Evolutionary conservation across 2,113 vertebrate genomes (phyloP).

Genomic region (Hypocryptadius cinnamomeus): DNA sequence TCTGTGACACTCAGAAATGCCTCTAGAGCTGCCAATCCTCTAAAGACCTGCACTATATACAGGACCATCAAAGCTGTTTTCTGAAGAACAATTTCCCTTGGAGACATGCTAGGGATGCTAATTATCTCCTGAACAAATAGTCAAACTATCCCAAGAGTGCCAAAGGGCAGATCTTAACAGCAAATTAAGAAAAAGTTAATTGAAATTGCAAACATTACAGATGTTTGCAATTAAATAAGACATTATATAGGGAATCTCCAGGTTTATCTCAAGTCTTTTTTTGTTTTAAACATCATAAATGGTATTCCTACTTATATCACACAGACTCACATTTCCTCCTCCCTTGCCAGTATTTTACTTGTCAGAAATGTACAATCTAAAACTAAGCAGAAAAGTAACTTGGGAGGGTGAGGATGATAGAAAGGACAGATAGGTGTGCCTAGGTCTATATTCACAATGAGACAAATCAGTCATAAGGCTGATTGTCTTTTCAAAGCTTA

Average conservation of each 20-base stretch:
- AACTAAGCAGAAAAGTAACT: neutral
- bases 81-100: neutral
- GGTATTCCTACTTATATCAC: neutral
- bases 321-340: neutral
- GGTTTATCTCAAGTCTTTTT: neutral
- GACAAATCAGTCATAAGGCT: neutral
- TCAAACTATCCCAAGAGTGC: neutral
- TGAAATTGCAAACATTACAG: constrained; percentile 51
- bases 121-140: constrained; percentile 48
- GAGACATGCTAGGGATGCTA: neutral
- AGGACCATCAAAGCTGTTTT: neutral
- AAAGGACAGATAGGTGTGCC: neutral
- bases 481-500: neutral
- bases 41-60: neutral
- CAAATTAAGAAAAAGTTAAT: constrained; percentile 48
- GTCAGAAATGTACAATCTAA: neutral
- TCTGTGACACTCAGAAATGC: neutral
- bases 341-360: neutral
- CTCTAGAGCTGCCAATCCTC: neutral
- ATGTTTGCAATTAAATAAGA: constrained; percentile 54
- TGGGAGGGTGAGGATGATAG: neutral
- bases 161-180: constrained; percentile 22
- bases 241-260: neutral
- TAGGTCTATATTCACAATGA: neutral
- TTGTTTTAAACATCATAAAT: neutral